Base-by-base conservation (phyloP, 2,888 invertebrate species). In the Miltochrista miniata region DNA sequence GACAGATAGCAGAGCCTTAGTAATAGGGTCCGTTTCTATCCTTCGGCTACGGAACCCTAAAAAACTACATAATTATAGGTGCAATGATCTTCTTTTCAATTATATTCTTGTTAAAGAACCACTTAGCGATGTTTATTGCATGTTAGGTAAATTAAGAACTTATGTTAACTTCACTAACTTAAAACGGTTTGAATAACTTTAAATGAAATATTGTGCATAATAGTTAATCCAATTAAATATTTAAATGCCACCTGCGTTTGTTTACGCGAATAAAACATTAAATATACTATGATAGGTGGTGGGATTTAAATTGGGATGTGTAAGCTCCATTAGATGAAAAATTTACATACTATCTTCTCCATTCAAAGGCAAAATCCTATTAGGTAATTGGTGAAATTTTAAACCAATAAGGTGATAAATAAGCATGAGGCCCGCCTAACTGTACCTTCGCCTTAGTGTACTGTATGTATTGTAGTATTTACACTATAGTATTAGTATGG, bases 181-280 rank as follows among this genome's bases (percentile, higher is more conserved):
- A 14, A 47, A 47, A 34, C 29, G 3, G 35, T 40, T 29, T 34
- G 35, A 40, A 47, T 47, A 47, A 35, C 29, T 35, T 47, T 47
- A 33, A 47, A 41, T 47, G 35, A 35, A 40, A 41, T 40, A 47
- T 11, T 40, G 15, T 57, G 51, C 48, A 15, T 10, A 10, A 14
- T 33, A 42, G 31, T 42, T 42, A 43, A 43, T 53, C 45, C 44
- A 53, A 63, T 55, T 48, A 41, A 48, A 44, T 34, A 51, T 56
- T 64, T 38, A 39, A 64, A 44, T 41, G 13, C 46, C 64, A 64
- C 53, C 64, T 64, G 65, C 48, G 34, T 15, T 12, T 34, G 7
- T 40, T 35, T 24, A 44, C 44, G 24, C 43, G 18, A 1, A 44
- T 35, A 44, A 10, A 13, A 12, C 7, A 1, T 44, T 9, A 44